These are phyloP conservation scores for Eilema depressum DNA, from an alignment of 2,888 invertebrate genomes.

Conservation along the genomic window DNA sequence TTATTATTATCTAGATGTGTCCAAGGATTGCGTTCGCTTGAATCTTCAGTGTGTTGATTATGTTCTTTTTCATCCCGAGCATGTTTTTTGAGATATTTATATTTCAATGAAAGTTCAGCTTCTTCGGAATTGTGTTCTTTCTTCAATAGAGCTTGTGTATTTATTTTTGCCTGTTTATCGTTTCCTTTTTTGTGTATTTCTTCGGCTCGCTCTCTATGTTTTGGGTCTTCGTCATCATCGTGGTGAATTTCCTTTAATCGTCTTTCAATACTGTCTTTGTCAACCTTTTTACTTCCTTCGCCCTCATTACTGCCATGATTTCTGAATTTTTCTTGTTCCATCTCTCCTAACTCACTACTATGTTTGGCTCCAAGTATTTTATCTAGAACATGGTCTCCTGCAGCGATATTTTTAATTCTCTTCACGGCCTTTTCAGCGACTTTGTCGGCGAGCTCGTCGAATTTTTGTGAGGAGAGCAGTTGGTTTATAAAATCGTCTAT, in stretches of 20 bases:
- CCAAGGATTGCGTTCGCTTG: neutral
- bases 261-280: neutral
- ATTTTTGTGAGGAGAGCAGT: slow-evolving; percentile 32
- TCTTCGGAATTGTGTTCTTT: slow-evolving; percentile 12
- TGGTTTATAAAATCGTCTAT: slow-evolving; percentile 36
- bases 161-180: slow-evolving; percentile 2
- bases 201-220: neutral
- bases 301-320: neutral
- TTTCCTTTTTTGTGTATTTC: neutral
- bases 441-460: slow-evolving; percentile 34
- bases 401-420: slow-evolving; percentile 13
- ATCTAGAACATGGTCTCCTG: neutral
- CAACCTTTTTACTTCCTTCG: neutral
- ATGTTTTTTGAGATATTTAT: slow-evolving; percentile 11
- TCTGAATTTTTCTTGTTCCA: neutral
- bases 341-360: neutral
- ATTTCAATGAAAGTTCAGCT: slow-evolving; percentile 11
- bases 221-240: neutral
- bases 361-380: neutral
- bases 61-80: slow-evolving; percentile 2
- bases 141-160: slow-evolving; percentile 13
- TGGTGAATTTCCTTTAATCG: neutral
- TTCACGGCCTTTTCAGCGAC: slow-evolving; percentile 36
- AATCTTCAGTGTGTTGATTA: neutral
- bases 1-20: slow-evolving; percentile 8